Conservation (phyloP, 2,888 invertebrate genomes). For the Schizaphis graminum region DNA sequence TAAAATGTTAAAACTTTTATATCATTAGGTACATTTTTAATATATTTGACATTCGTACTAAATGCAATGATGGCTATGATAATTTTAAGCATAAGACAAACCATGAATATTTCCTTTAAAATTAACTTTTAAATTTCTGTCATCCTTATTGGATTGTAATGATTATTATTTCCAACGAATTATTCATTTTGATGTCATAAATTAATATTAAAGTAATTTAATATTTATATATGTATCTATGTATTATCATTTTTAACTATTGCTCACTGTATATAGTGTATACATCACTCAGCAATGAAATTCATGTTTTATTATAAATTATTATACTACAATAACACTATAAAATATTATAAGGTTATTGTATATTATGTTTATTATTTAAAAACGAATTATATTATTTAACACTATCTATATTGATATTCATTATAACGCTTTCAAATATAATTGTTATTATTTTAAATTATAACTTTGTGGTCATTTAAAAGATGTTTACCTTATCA, state of each 20-base stretch:
- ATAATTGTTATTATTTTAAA: background rate
- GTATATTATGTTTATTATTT: background rate
- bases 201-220: background rate
- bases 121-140: background rate
- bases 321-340: too few species aligned
- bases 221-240: background rate
- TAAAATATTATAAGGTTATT: background rate
- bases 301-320: background rate
- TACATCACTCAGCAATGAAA: background rate
- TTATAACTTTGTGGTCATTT: background rate
- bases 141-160: background rate
- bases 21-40: background rate
- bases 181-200: background rate
- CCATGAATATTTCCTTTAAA: background rate
- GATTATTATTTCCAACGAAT: background rate
- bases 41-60: background rate
- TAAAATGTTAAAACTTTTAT: background rate
- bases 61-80: background rate
- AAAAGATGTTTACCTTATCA: background rate
- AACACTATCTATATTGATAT: background rate
- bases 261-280: background rate
- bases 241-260: background rate
- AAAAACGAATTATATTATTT: background rate
- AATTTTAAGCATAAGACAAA: background rate
- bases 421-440: background rate